Evolutionary conservation across 2,888 invertebrate genomes (phyloP).

Genomic region (Synanthedon andrenaeformis): DNA sequence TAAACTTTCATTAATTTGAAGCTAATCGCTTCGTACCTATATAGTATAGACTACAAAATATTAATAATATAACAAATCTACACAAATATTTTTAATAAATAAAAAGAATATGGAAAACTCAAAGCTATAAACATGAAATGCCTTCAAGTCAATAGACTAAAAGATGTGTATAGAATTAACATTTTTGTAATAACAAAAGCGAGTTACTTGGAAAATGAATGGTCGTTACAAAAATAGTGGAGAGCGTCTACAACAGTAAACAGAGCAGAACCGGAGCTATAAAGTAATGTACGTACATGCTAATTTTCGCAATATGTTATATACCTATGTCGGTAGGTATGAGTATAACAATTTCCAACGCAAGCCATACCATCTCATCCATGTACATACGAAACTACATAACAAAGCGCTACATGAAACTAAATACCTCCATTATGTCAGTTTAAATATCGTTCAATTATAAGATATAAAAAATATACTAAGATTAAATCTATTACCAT

Average conservation of each 20-base stretch:
- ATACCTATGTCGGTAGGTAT: conserved; percentile 27
- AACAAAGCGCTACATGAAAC: background rate
- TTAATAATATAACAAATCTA: no score
- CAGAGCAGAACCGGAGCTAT: conserved; percentile 62
- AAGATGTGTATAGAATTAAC: background rate
- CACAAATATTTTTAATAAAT: no score
- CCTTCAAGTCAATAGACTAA: background rate
- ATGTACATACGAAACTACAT: conserved; percentile 22
- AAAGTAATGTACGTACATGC: conserved; percentile 61
- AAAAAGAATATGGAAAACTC: no score
- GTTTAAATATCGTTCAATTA: no score
- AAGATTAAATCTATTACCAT: no score
- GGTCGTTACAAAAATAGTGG: conserved; percentile 57
- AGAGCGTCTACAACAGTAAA: conserved; percentile 45
- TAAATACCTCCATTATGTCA: no score
- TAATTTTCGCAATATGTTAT: conserved; percentile 57
- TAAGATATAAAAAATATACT: no score
- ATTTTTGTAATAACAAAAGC: conserved; percentile 25
- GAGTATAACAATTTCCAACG: conserved; percentile 50
- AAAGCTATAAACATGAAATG: no score
- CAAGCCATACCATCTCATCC: conserved; percentile 49
- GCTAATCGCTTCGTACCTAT: no score
- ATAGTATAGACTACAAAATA: no score
- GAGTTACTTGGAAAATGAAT: conserved; percentile 49
- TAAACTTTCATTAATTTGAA: no score